Evolutionary conservation across 1,140 invertebrate genomes (phyloP).

Genomic region (Drosophila littoralis): DNA sequence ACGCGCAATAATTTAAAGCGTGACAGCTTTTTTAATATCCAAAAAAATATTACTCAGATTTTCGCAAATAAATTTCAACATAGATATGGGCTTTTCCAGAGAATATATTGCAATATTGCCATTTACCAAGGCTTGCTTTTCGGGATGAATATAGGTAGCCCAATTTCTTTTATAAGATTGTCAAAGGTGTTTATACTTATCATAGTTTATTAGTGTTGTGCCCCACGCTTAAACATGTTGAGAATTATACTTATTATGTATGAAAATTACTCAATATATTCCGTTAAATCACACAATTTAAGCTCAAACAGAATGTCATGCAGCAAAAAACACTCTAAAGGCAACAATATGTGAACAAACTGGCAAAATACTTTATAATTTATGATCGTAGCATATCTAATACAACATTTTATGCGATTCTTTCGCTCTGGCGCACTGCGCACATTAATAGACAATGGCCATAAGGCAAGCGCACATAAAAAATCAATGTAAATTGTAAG

Average conservation of each 20-base stretch:
- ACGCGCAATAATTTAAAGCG: slow-evolving; percentile 10
- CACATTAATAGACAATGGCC: slow-evolving; percentile 41
- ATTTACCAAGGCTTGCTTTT: too few relatives aligned
- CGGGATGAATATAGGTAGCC: too few relatives aligned
- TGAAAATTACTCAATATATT: too few relatives aligned
- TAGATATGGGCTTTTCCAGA: too few relatives aligned
- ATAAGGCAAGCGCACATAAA: slow-evolving; percentile 32
- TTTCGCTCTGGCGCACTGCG: slow-evolving; percentile 11
- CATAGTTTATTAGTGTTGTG: too few relatives aligned
- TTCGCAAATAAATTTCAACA: too few relatives aligned
- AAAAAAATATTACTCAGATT: not conserved
- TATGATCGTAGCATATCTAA: slow-evolving; percentile 27
- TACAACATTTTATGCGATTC: slow-evolving; percentile 18
- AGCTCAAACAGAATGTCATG: not conserved
- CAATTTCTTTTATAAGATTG: too few relatives aligned
- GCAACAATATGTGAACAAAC: not conserved
- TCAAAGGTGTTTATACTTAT: too few relatives aligned
- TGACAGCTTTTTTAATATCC: not conserved
- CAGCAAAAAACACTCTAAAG: not conserved
- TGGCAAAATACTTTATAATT: slow-evolving; percentile 16
- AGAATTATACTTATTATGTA: too few relatives aligned
- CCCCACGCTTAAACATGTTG: too few relatives aligned
- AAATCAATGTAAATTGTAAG: slow-evolving; percentile 42
- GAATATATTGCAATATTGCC: too few relatives aligned
- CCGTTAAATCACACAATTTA: not conserved